Conservation (phyloP, 2,888 invertebrate genomes). For the Phortica okadai region DNA sequence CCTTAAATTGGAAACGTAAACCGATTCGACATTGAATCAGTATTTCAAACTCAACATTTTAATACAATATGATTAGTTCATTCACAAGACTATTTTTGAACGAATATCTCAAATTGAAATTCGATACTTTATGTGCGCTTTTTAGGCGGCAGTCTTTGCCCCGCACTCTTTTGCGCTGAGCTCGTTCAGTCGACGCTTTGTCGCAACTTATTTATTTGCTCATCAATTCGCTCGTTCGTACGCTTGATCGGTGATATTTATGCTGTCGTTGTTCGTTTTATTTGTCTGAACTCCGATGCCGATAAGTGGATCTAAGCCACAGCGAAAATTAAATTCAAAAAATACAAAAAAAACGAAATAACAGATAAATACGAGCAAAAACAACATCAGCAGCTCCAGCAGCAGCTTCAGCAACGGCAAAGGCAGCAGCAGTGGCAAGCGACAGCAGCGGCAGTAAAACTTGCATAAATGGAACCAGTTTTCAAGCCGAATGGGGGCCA, state of each 20-base stretch:
- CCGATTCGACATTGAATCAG: constrained; percentile 3
- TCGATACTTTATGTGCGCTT: constrained; percentile 22
- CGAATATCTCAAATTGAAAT: constrained; percentile 13
- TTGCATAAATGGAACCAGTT: constrained; percentile 70
- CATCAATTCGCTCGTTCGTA: constrained; percentile 23
- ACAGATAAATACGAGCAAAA: constrained; percentile 34
- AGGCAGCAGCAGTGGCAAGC: constrained; percentile 31
- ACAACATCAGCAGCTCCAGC: constrained; percentile 42
- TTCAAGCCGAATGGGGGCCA: constrained; percentile 56
- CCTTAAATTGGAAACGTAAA: not conserved
- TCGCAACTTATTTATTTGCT: not conserved
- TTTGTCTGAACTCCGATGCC: constrained; percentile 63
- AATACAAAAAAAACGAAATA: constrained; percentile 40
- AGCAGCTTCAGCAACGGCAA: too few relatives aligned
- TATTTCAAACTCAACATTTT: constrained; percentile 8
- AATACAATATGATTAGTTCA: constrained; percentile 12
- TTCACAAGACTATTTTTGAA: constrained; percentile 4
- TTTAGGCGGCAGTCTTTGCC: constrained; percentile 4
- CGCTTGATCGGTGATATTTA: constrained; percentile 12
- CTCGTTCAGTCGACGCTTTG: not conserved
- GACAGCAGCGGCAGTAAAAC: constrained; percentile 50
- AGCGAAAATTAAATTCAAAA: constrained; percentile 68
- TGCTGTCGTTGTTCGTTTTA: not conserved
- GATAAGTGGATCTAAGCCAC: constrained; percentile 65
- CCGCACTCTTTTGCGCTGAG: not conserved